Evolutionary conservation across 2,113 vertebrate species (phyloP), one percentile per base, ranked within the genome.

Genomic region (Serilophus lunatus): DNA sequence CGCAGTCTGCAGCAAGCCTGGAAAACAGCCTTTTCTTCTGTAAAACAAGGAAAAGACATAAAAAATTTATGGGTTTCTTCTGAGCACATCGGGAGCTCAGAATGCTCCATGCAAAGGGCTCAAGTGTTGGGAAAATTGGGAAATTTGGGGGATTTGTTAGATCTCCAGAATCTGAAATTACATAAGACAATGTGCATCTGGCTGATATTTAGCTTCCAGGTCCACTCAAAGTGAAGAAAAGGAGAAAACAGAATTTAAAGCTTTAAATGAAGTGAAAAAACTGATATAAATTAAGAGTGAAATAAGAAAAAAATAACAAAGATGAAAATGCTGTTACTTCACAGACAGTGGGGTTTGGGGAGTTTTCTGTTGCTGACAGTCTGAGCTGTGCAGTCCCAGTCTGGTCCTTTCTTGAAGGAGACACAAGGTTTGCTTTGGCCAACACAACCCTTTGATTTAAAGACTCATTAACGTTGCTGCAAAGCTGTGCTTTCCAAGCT

Each of bases 321-420:
- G 51, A 13, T 13, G 17, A 33, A 45, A 25, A 8, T 2, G 50
- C 14, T 45, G 53, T 10, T 60, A 4, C 40, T 57, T n/a, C 44
- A 6, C 33, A 42, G 53, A 3, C 12, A 1, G 50, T 22, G 0
- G 0, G 12, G 5, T 42, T 28, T 36, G 8, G 56, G 79, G 59
- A 40, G 18, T 12, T 82, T 69, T 72, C 53, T 44, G n/a, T 4
- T 50, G 12, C 59, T 31, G 75, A 18, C 12, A 5, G 8, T 44
- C 33, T 0, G 4, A 53, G 47, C 38, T 31, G 50, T 9, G n/a
- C 60, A 57, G 40, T 53, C 63, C 20, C 63, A 53, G 25, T 35
- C 36, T 15, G 7, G 29, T 51, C 17, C 78, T 79, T 40, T 18
- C 80, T 81, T 54, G 59, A 61, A 76, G 59, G 74, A 76, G 31